phyloP scores from a whole-genome alignment of 2,888 invertebrate species.

The Laspeyria flexula region DNA sequence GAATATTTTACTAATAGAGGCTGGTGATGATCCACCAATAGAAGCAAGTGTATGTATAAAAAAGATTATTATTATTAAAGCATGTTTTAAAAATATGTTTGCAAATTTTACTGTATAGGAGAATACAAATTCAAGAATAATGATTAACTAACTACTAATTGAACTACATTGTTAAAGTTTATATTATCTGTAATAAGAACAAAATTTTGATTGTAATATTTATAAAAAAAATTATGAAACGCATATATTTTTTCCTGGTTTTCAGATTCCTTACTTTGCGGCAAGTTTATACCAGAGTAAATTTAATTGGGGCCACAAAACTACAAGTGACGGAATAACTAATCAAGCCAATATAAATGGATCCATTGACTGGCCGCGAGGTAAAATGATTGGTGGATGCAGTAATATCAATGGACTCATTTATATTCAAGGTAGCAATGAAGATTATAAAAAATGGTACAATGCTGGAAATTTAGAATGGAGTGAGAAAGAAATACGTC shows the following conservation, averaged over 20 bases:
- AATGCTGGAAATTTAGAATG: conserved; percentile 83
- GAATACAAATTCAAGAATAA: too few species aligned
- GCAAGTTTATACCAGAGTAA: conserved; percentile 56
- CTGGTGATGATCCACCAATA: conserved; percentile 47
- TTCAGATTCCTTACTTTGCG: conserved; percentile 64
- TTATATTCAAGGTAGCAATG: conserved; percentile 80
- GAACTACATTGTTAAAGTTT: not conserved
- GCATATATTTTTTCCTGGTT: not conserved
- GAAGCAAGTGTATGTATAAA: conserved; percentile 23
- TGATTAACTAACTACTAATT: not conserved
- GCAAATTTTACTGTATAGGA: too few species aligned
- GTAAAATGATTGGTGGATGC: conserved; percentile 87
- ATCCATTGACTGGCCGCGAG: conserved; percentile 83
- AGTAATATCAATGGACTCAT: conserved; percentile 86
- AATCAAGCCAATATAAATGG: conserved; percentile 87
- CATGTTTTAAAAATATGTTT: too few species aligned
- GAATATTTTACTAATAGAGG: conserved; percentile 53
- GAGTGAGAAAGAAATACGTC: conserved; percentile 77
- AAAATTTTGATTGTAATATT: too few species aligned
- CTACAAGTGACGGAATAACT: conserved; percentile 89
- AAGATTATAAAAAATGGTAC: conserved; percentile 84
- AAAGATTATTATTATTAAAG: too few species aligned
- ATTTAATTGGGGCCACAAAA: conserved; percentile 94
- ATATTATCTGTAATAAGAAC: too few species aligned
- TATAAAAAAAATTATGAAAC: too few species aligned